Evolutionary conservation across 2,797 vertebrate genomes (phyloP).

Genomic region (Darevskia nairensis): DNA sequence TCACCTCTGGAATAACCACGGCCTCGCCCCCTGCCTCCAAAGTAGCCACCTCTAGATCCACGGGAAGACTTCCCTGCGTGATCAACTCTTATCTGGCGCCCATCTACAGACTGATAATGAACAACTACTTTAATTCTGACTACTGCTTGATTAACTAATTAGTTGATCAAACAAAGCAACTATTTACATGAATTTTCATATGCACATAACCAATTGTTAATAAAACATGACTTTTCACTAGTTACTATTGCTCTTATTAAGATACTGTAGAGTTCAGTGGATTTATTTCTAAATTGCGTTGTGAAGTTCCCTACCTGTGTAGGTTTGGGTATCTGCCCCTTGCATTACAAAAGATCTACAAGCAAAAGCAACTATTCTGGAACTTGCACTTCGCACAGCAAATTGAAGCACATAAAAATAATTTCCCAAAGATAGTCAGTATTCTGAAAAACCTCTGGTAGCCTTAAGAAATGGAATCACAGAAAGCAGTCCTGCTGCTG

Average conservation of each 20-base stretch:
- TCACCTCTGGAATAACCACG: conserved; percentile 71
- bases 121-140: background rate
- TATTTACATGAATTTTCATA: background rate
- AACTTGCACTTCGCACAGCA: background rate
- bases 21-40: conserved; percentile 61
- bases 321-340: no score
- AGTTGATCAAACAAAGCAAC: background rate
- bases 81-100: conserved; percentile 87
- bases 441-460: background rate
- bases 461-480: background rate
- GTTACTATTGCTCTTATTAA: background rate
- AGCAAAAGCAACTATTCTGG: no score
- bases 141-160: background rate
- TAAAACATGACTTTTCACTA: background rate
- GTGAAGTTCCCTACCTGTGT: no score
- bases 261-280: no score
- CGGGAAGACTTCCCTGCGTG: conserved; percentile 86
- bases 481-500: background rate
- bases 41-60: conserved; percentile 75
- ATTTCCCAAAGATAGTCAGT: background rate
- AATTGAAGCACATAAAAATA: background rate
- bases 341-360: no score
- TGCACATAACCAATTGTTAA: background rate
- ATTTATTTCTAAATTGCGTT: no score
- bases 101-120: conserved; percentile 83